These are phyloP conservation scores for Tortrix viridana DNA, from an alignment of 2,888 invertebrate species.

Conservation along the genomic window DNA sequence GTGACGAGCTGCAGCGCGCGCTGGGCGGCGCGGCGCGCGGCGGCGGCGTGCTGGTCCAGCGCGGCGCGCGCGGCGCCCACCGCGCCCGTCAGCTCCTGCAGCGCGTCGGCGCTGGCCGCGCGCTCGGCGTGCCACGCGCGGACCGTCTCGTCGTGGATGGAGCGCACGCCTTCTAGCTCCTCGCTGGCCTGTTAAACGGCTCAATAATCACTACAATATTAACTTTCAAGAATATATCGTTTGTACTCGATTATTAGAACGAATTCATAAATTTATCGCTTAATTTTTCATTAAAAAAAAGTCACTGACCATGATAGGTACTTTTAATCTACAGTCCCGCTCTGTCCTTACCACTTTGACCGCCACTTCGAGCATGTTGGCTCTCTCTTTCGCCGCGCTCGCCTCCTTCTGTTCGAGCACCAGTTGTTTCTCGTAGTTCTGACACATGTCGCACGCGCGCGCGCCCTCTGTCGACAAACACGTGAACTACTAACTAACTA, in stretches of 20 bases:
- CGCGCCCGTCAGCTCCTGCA: conserved; percentile 48
- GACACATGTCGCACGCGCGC: conserved; percentile 92
- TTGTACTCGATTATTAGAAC: too few species aligned
- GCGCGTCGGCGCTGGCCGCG: conserved; percentile 43
- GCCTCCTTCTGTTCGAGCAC: conserved; percentile 88
- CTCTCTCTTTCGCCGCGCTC: conserved; percentile 61
- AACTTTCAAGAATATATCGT: too few species aligned
- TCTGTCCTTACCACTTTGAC: conserved; percentile 48
- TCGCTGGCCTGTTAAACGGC: conserved; percentile 61
- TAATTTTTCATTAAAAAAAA: too few species aligned
- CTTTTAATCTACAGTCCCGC: too few species aligned
- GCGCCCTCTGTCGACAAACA: conserved; percentile 41
- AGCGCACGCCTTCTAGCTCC: conserved; percentile 78
- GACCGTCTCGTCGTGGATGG: conserved; percentile 79
- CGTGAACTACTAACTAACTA: neutral
- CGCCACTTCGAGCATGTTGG: conserved; percentile 55
- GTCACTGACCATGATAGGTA: too few species aligned
- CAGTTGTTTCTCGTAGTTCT: conserved; percentile 92
- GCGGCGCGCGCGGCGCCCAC: conserved; percentile 44
- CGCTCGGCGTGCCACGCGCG: conserved; percentile 66
- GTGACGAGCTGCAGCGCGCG: conserved; percentile 68
- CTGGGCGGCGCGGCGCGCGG: conserved; percentile 51
- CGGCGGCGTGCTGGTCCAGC: conserved; percentile 46
- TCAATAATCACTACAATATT: too few species aligned
- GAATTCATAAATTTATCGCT: too few species aligned